phyloP scores from a whole-genome alignment of 2,113 vertebrate species.

The Arizona elegans region DNA sequence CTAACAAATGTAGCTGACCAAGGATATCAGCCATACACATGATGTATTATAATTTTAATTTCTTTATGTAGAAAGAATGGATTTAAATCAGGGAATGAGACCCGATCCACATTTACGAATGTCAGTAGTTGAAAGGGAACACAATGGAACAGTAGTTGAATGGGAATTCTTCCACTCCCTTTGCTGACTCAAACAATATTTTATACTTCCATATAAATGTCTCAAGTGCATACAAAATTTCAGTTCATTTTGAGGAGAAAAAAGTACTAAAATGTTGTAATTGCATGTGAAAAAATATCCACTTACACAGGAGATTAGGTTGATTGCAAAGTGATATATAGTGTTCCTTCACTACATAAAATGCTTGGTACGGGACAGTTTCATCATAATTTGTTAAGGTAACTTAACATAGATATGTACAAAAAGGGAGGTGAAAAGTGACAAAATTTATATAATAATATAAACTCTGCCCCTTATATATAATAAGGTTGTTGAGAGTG shows the following conservation, averaged over 20 bases:
- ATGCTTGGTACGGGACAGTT: background rate
- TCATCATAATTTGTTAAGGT: background rate
- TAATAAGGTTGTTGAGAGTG: no score
- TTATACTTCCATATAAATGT: background rate
- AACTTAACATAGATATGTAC: background rate
- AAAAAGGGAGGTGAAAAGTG: background rate
- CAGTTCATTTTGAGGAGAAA: background rate
- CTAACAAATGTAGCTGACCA: background rate
- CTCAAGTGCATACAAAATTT: background rate
- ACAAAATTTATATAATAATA: background rate
- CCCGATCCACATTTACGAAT: background rate
- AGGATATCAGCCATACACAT: background rate
- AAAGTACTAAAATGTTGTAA: background rate
- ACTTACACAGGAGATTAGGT: background rate
- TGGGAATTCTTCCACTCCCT: background rate
- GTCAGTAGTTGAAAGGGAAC: background rate
- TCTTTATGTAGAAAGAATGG: background rate
- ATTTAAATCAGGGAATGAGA: background rate
- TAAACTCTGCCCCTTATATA: background rate
- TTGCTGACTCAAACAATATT: background rate
- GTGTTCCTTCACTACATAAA: background rate
- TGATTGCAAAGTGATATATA: background rate
- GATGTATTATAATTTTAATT: background rate
- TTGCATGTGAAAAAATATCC: background rate
- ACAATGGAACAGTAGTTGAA: background rate